Evolutionary conservation across 1,140 invertebrate genomes (phyloP).

Genomic region (Philopotamus ludificatus): DNA sequence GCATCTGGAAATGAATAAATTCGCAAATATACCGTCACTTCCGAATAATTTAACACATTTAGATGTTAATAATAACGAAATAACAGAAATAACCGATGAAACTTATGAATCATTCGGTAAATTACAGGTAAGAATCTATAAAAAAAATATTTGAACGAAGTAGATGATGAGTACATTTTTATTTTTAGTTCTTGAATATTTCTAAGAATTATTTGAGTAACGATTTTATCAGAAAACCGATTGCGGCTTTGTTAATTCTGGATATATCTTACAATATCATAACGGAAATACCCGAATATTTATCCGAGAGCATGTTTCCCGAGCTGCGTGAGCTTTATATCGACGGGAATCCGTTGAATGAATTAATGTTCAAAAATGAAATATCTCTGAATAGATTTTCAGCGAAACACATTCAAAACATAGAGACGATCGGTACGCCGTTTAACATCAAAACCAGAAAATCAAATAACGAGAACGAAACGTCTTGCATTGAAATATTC

Average conservation of each 20-base stretch:
- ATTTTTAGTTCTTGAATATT: conserved; percentile 49
- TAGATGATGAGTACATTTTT: conserved; percentile 4
- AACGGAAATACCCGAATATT: conserved; percentile 46
- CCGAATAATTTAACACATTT: conserved; percentile 50
- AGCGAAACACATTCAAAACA: conserved; percentile 47
- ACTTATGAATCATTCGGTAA: conserved; percentile 46
- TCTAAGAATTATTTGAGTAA: conserved; percentile 51
- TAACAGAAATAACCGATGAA: conserved; percentile 48
- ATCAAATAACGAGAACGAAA: conserved; percentile 34
- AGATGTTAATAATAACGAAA: conserved; percentile 51
- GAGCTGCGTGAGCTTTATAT: conserved; percentile 49
- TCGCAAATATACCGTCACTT: conserved; percentile 51
- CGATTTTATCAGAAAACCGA: conserved; percentile 46
- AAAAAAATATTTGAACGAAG: too few species aligned
- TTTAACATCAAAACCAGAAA: conserved; percentile 49
- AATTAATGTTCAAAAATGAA: conserved; percentile 52
- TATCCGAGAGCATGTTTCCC: conserved; percentile 48
- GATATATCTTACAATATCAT: conserved; percentile 52
- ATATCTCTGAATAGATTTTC: conserved; percentile 49
- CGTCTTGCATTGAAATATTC: conserved; percentile 48
- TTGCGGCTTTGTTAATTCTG: conserved; percentile 47
- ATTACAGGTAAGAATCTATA: conserved; percentile 49
- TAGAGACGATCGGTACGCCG: conserved; percentile 47
- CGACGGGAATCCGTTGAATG: conserved; percentile 52
- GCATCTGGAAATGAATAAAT: conserved; percentile 48